A percentile compares a stretch with the other conserved stretches of the same genome.
Evolutionary conservation across 2,888 invertebrate species (phyloP).

Genomic region (Nomada flava): DNA sequence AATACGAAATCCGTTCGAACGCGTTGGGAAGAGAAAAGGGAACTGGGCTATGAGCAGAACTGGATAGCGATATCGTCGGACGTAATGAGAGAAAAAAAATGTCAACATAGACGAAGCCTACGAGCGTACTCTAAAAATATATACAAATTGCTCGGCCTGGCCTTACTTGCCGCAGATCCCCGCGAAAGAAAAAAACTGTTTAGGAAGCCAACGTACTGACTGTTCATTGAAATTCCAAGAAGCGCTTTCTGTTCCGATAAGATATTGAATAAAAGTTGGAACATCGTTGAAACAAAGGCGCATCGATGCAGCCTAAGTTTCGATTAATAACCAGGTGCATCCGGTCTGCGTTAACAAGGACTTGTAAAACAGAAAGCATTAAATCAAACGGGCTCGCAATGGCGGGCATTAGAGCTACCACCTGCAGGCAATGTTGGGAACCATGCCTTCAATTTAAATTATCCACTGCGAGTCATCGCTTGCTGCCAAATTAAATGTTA

Average conservation of each 20-base stretch:
- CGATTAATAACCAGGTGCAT: constrained; percentile 23
- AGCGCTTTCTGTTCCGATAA: background rate
- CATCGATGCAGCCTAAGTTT: constrained; percentile 1
- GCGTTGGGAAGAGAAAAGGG: constrained; percentile 5
- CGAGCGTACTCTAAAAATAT: constrained; percentile 33
- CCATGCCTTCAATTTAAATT: background rate
- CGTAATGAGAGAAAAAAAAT: constrained; percentile 35
- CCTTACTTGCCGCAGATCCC: background rate
- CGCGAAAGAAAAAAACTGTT: constrained; percentile 6
- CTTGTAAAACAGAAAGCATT: constrained; percentile 36
- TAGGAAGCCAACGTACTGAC: background rate
- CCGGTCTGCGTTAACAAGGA: constrained; percentile 11
- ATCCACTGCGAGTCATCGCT: constrained; percentile 27
- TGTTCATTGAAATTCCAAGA: constrained; percentile 4
- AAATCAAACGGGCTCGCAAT: constrained; percentile 26
- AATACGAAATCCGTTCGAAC: background rate
- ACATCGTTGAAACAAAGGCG: background rate
- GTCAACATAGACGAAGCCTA: constrained; percentile 33
- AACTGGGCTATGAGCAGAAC: constrained; percentile 8
- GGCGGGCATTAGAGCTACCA: constrained; percentile 29
- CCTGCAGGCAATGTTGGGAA: background rate
- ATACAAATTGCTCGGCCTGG: constrained; percentile 11
- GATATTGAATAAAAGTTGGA: no score
- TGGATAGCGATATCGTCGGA: constrained; percentile 36
- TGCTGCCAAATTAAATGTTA: background rate